phyloP scores from a whole-genome alignment of 2,888 invertebrate species.

The Drosophila nr. fundita region DNA sequence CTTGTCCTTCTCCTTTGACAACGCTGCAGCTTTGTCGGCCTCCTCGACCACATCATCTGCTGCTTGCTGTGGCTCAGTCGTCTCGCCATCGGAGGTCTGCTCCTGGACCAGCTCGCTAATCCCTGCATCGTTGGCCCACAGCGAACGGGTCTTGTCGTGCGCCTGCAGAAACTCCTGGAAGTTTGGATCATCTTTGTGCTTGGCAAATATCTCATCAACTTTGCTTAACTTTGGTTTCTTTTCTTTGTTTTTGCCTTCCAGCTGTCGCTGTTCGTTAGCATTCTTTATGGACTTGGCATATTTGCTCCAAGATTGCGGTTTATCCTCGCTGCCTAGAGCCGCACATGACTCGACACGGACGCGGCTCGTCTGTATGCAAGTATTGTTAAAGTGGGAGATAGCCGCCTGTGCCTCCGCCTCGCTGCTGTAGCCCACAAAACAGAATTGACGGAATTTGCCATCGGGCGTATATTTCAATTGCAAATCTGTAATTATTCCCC shows the following conservation, averaged over 20 bases:
- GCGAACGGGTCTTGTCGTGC: constrained; percentile 87
- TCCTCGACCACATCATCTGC: constrained; percentile 66
- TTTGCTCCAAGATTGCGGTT: constrained; percentile 97
- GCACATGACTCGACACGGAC: constrained; percentile 92
- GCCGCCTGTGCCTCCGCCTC: constrained; percentile 93
- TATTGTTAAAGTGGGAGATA: constrained; percentile 91
- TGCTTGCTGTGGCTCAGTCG: constrained; percentile 78
- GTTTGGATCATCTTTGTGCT: constrained; percentile 94
- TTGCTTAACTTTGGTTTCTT: constrained; percentile 84
- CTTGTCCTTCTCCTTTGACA: constrained; percentile 83
- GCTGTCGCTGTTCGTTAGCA: constrained; percentile 83
- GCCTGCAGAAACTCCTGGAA: constrained; percentile 95
- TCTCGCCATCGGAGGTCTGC: constrained; percentile 45
- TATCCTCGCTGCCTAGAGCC: constrained; percentile 89
- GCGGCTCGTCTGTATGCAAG: constrained; percentile 93
- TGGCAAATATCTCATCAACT: constrained; percentile 89
- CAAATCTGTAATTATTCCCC: constrained; percentile 96
- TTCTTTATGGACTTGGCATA: constrained; percentile 90
- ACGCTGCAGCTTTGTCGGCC: constrained; percentile 50
- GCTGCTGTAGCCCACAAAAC: constrained; percentile 95
- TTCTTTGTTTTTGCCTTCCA: constrained; percentile 80
- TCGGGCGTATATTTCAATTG: constrained; percentile 95
- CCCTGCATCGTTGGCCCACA: constrained; percentile 87
- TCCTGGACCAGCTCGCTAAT: constrained; percentile 75
- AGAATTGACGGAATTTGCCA: constrained; percentile 97